Evolutionary conservation across 2,888 invertebrate genomes (phyloP).

Genomic region (Tipula lateralis): DNA sequence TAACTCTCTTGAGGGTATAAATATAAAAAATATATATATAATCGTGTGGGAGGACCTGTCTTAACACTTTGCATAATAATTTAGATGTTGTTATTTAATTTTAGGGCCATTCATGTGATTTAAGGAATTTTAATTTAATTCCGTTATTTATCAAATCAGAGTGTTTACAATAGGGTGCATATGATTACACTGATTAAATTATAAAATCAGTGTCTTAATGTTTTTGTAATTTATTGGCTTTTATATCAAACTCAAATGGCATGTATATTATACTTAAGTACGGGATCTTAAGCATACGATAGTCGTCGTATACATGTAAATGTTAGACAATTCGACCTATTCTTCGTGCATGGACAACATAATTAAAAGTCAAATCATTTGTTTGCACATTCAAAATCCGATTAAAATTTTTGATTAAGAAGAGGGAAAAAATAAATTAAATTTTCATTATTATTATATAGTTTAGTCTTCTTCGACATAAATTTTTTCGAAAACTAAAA

Average conservation of each 20-base stretch:
- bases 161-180: background rate
- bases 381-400: background rate
- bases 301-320: background rate
- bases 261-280: no score
- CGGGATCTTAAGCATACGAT: no score
- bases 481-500: background rate
- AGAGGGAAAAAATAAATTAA: background rate
- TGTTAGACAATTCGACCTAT: background rate
- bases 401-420: background rate
- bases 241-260: no score
- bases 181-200: background rate
- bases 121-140: constrained; percentile 19
- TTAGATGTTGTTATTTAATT: background rate
- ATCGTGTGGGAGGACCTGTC: constrained; percentile 15
- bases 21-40: background rate
- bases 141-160: background rate
- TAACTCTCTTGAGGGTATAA: background rate
- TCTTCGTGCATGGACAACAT: background rate
- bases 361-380: background rate
- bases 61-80: constrained; percentile 1
- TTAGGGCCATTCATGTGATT: constrained; percentile 19
- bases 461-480: background rate
- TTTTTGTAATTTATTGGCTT: background rate
- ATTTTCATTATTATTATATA: background rate
- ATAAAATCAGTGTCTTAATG: constrained; percentile 1